Evolutionary conservation across 2,888 invertebrate genomes (phyloP).

Genomic region (Meiosimyza platycephala): DNA sequence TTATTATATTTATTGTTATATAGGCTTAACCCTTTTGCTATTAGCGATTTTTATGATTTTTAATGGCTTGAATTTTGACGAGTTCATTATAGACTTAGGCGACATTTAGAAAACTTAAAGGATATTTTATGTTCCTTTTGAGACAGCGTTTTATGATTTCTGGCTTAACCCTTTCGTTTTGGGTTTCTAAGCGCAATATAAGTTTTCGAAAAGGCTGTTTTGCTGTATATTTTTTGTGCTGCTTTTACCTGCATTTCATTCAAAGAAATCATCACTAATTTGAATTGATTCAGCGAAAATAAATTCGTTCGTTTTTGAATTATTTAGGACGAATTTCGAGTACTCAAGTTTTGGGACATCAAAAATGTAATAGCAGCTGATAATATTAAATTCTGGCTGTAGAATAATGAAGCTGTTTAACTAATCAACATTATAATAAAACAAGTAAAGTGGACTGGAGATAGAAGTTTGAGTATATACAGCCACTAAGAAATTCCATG

Average conservation of each 20-base stretch:
- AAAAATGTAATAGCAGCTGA: too few species aligned
- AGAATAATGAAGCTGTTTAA: too few species aligned
- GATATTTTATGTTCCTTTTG: background rate
- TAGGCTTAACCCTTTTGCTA: slow-evolving; percentile 11
- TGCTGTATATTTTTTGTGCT: slow-evolving; percentile 2
- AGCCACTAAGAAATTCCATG: too few species aligned
- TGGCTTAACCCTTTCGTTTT: slow-evolving; percentile 20
- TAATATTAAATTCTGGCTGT: too few species aligned
- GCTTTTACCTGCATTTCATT: slow-evolving; percentile 34
- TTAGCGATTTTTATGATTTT: slow-evolving; percentile 19
- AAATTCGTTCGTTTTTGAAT: too few species aligned
- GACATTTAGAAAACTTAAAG: slow-evolving; percentile 29
- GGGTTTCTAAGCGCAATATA: background rate
- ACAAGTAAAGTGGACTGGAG: too few species aligned
- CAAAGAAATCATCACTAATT: slow-evolving; percentile 41
- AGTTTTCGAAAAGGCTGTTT: background rate
- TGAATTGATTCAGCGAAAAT: background rate
- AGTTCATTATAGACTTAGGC: slow-evolving; percentile 20
- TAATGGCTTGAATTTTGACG: background rate
- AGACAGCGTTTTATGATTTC: background rate
- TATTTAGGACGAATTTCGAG: too few species aligned
- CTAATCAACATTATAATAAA: too few species aligned
- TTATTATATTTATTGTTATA: too few species aligned
- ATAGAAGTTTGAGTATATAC: too few species aligned
- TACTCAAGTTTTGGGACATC: too few species aligned